Conservation (phyloP, 1,140 invertebrate species). For the Monomorium pharaonis region DNA sequence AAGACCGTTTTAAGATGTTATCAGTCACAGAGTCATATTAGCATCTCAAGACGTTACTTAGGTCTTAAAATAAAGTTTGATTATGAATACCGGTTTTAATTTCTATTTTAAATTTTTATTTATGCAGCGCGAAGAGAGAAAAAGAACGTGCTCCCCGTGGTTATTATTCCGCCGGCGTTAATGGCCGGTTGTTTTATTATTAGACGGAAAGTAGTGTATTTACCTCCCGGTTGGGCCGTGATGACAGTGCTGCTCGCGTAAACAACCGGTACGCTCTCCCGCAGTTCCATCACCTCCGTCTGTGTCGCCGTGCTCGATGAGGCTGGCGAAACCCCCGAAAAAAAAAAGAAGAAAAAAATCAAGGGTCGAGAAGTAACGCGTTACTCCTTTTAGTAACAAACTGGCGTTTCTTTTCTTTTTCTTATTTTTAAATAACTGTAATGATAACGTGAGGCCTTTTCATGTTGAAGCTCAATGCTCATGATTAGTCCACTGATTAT, state of each 20-base stretch:
- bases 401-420: too few species aligned
- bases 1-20: too few species aligned
- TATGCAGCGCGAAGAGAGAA: not conserved
- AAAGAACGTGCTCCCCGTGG: not conserved
- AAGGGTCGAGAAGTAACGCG: too few species aligned
- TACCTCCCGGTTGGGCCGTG: conserved; percentile 67
- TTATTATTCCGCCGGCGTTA: not conserved
- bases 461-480: too few species aligned
- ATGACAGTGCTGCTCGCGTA: conserved; percentile 52
- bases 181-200: not conserved
- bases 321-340: conserved; percentile 12
- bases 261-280: not conserved
- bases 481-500: too few species aligned
- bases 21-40: too few species aligned
- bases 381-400: too few species aligned
- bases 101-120: not conserved
- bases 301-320: not conserved
- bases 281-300: conserved; percentile 44
- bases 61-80: too few species aligned
- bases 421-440: too few species aligned
- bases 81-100: too few species aligned
- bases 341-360: not conserved
- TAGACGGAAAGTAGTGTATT: not conserved
- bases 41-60: too few species aligned
- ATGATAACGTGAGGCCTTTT: too few species aligned